Evolutionary conservation across 2,888 invertebrate species (phyloP), one percentile per base, ranked within the genome.

Genomic region (Aradus depressus): DNA sequence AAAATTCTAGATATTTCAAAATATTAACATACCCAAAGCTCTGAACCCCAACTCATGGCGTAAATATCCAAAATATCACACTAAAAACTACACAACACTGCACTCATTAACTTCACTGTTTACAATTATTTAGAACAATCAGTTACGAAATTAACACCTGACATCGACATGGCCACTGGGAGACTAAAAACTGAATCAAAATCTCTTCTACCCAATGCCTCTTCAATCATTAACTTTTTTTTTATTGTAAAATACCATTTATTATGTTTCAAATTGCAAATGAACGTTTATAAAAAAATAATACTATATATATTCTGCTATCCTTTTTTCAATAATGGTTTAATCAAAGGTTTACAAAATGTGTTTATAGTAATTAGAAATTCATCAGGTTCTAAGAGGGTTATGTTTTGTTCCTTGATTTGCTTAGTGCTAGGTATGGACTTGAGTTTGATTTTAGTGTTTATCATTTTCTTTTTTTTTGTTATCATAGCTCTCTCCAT

Each of bases 21-120:
- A 34, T 50, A 44, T 26, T 25, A 44, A 73, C 77, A 75, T 70
- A 78, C 78, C 78, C 78, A 78, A 68, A 78, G 76, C 71, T 78
- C 78, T 55, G 75, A 75, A 68, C 78, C 78, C 78, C 77, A 78
- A 71, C 76, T 77, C 75, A 76, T 76, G 34, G 51, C 48, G 32
- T 52, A 44, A 35, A 43, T 26, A 52, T 52, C 55, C 44, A 41
- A 22, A 41, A 23, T 25, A 37, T 23, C 47, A 23, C 47, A 47
- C 47, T 31, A 19, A 22, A 37, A 47, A 47, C 47, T 37, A 37
- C 47, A 47, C 47, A 25, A 47, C 47, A 47, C 47, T 14, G 26
- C 47, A 47, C 47, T 23, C 47, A 47, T 37, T 37, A 16, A 38
- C 47, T 25, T 5, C 37, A 47, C 37, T 44, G 23, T 37, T 47